These are phyloP conservation scores for Synergus gifuensis DNA, from an alignment of 2,888 invertebrate genomes.

Conservation along the genomic window DNA sequence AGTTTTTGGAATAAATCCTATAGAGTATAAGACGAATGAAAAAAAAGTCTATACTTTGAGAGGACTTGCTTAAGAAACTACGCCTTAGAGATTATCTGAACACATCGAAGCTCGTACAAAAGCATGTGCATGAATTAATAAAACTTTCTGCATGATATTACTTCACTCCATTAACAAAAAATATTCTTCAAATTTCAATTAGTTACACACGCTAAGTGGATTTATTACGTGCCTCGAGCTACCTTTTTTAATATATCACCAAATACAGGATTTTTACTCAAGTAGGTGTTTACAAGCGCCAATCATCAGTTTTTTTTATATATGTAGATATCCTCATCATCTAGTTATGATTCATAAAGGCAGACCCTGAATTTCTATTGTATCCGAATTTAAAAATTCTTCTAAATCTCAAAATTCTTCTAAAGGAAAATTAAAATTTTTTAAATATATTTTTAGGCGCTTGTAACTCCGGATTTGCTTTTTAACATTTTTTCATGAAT, in stretches of 20 bases:
- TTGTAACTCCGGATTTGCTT: neutral
- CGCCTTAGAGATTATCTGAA: neutral
- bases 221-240: constrained; percentile 53
- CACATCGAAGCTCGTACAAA: neutral
- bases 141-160: constrained; percentile 46
- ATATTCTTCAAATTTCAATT: constrained; percentile 38
- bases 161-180: constrained; percentile 26
- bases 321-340: neutral
- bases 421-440: neutral
- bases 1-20: neutral
- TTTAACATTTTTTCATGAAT: neutral
- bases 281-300: constrained; percentile 19
- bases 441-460: neutral
- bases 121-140: constrained; percentile 14
- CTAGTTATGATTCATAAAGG: neutral
- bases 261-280: neutral
- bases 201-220: constrained; percentile 61
- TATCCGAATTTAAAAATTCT: neutral
- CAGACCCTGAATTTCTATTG: neutral
- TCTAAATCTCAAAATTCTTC: neutral
- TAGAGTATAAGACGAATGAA: neutral
- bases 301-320: constrained; percentile 7
- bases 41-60: neutral
- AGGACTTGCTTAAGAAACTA: neutral
- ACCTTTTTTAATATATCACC: constrained; percentile 9